phyloP scores from a whole-genome alignment of 2,797 vertebrate species.

The Vespertilio murinus region DNA sequence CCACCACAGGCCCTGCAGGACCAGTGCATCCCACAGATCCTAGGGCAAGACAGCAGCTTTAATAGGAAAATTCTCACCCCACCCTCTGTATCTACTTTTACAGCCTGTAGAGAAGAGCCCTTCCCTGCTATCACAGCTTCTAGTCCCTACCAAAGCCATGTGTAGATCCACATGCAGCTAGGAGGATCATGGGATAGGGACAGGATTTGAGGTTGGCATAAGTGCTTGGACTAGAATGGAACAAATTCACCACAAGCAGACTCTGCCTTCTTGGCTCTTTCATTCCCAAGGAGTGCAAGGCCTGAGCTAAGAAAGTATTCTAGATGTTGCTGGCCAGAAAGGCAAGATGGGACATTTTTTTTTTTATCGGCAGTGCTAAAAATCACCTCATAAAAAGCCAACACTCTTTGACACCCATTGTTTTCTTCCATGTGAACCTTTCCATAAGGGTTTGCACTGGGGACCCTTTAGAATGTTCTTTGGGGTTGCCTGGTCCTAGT shows the following conservation, averaged over 20 bases:
- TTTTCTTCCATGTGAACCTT: neutral
- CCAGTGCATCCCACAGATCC: neutral
- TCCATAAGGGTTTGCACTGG: neutral
- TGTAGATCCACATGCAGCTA: neutral
- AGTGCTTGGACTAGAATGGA: neutral
- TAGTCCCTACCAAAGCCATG: neutral
- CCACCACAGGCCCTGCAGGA: neutral
- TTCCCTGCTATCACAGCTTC: neutral
- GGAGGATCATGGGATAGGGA: neutral
- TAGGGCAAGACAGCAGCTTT: neutral
- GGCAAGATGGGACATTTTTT: neutral
- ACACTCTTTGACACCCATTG: conserved; percentile 56
- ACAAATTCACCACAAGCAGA: neutral
- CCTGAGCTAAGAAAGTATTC: conserved; percentile 5
- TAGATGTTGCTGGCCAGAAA: neutral
- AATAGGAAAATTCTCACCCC: neutral
- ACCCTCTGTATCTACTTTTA: neutral
- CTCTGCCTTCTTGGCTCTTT: conserved; percentile 27
- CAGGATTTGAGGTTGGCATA: neutral
- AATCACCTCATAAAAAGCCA: conserved; percentile 1
- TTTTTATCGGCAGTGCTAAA: conserved; percentile 10
- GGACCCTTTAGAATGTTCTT: conserved; percentile 32
- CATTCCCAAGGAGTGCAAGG: neutral
- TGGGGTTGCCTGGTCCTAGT: conserved; percentile 42
- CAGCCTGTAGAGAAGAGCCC: neutral